phyloP scores from a whole-genome alignment of 2,113 vertebrate genomes.

The Ceyx cyanopectus region DNA sequence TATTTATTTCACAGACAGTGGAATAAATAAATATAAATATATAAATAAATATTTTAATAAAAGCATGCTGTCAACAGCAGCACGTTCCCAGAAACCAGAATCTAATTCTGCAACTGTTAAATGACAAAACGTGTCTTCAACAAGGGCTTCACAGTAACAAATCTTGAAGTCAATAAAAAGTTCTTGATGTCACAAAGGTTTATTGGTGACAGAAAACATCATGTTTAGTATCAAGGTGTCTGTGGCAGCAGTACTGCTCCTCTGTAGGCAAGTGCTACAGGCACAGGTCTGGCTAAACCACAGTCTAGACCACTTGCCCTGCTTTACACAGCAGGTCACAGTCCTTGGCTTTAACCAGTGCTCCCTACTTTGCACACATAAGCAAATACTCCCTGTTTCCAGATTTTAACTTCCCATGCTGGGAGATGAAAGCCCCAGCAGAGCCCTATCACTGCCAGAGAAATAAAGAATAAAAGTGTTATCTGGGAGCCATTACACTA shows the following conservation, averaged over 20 bases:
- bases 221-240: neutral
- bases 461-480: neutral
- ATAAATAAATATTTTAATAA: neutral
- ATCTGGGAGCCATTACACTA: conserved; percentile 29
- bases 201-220: neutral
- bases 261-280: neutral
- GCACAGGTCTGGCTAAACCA: neutral
- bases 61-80: neutral
- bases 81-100: neutral
- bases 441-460: neutral
- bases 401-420: neutral
- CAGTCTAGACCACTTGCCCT: neutral
- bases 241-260: neutral
- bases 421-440: neutral
- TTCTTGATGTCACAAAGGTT: neutral
- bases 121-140: neutral
- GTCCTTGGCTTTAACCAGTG: neutral
- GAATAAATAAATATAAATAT: neutral
- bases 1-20: neutral
- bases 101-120: neutral
- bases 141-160: neutral
- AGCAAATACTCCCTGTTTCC: neutral
- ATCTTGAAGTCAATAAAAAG: neutral
- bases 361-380: neutral
- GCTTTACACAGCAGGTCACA: neutral